Percentiles rank a stretch among this genome's conserved stretches.
Evolutionary conservation across 2,113 vertebrate genomes (phyloP).

Genomic region (Otus sunia): DNA sequence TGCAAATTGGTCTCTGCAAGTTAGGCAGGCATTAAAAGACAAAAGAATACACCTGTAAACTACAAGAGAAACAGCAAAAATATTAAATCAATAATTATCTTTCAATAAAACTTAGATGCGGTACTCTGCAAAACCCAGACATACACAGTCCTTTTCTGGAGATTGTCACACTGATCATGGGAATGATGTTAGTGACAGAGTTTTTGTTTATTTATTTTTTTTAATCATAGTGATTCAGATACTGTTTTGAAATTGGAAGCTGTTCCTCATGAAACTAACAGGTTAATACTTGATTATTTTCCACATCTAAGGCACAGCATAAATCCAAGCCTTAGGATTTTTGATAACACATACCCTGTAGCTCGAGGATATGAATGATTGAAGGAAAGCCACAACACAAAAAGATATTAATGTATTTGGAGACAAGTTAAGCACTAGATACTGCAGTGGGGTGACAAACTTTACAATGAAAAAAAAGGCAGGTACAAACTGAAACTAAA

Average conservation of each 20-base stretch:
- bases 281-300: slow-evolving; percentile 39
- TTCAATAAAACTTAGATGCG: neutral
- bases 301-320: neutral
- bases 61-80: neutral
- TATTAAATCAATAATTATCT: neutral
- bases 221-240: neutral
- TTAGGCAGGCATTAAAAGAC: neutral
- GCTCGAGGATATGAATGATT: neutral
- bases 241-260: neutral
- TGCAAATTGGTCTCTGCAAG: neutral
- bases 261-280: neutral
- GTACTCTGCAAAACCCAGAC: neutral
- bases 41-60: neutral
- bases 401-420: slow-evolving; percentile 20
- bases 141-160: neutral
- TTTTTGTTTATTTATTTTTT: neutral
- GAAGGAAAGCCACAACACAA: slow-evolving; percentile 20
- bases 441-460: neutral
- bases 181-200: neutral
- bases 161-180: neutral
- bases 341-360: neutral
- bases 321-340: neutral
- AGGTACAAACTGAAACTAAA: neutral
- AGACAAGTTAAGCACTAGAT: neutral
- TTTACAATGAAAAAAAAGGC: neutral